phyloP scores from a whole-genome alignment of 2,888 invertebrate genomes.

The Oeneis ivallda region DNA sequence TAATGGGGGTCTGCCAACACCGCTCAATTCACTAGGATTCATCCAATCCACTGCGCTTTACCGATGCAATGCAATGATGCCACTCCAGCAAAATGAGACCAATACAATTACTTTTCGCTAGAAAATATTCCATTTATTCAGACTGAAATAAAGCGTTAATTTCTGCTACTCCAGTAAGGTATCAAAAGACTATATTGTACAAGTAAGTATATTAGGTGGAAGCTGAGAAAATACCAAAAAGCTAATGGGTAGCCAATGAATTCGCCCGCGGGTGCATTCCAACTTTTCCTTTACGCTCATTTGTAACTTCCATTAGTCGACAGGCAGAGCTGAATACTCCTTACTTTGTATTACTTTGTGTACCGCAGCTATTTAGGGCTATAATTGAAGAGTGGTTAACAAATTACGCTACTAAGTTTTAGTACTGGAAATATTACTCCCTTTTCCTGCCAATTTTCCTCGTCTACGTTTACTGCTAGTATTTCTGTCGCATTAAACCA shows the following conservation, averaged over 20 bases:
- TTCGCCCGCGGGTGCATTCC: slow-evolving; percentile 44
- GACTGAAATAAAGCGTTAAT: not conserved
- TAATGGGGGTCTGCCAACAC: too few relatives aligned
- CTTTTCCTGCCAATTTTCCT: not conserved
- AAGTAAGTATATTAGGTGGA: slow-evolving; percentile 10
- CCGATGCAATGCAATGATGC: too few relatives aligned
- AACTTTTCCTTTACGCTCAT: slow-evolving; percentile 55
- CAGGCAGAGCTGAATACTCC: slow-evolving; percentile 29
- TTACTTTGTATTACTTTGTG: slow-evolving; percentile 28
- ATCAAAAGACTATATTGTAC: slow-evolving; percentile 2
- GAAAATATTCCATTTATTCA: not conserved
- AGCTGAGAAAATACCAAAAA: slow-evolving; percentile 17
- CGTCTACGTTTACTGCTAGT: too few relatives aligned
- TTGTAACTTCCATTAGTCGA: slow-evolving; percentile 47
- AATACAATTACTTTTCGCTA: not conserved
- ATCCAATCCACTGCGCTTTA: too few relatives aligned
- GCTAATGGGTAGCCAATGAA: slow-evolving; percentile 44
- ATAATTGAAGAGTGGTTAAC: slow-evolving; percentile 17
- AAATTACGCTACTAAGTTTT: slow-evolving; percentile 17
- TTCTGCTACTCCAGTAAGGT: not conserved
- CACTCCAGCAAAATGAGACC: too few relatives aligned
- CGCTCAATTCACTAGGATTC: too few relatives aligned
- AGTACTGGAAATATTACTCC: not conserved
- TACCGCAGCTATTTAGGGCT: slow-evolving; percentile 22
- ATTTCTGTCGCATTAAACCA: too few relatives aligned